phyloP scores from a whole-genome alignment of 2,113 vertebrate species.

The Anguilla japonica region DNA sequence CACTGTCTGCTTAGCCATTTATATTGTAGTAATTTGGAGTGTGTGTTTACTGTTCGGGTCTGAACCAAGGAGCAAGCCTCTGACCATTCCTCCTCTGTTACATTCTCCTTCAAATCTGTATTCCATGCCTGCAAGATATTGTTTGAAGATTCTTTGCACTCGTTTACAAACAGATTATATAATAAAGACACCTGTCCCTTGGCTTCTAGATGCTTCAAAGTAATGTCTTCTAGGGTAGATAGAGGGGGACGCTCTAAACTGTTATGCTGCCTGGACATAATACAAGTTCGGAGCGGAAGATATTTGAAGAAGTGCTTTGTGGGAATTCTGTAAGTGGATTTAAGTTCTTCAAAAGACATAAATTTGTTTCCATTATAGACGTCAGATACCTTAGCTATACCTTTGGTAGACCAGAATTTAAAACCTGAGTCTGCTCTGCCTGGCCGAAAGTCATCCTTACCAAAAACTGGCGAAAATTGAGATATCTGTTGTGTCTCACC shows the following conservation, averaged over 20 bases:
- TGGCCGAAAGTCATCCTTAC: neutral
- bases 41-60: conserved; percentile 8
- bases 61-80: conserved; percentile 7
- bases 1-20: conserved; percentile 19
- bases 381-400: neutral
- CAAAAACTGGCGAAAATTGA: conserved; percentile 4
- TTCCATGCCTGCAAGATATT: neutral
- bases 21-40: conserved; percentile 16
- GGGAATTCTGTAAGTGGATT: neutral
- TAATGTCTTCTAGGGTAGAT: conserved; percentile 13
- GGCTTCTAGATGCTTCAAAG: neutral
- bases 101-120: conserved; percentile 16
- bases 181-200: conserved; percentile 4
- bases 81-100: conserved; percentile 26
- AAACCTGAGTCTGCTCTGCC: neutral
- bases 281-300: neutral
- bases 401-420: neutral
- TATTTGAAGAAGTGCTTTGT: neutral
- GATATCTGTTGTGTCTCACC: neutral
- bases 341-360: neutral
- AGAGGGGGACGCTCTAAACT: conserved; percentile 11
- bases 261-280: neutral
- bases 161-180: conserved; percentile 11
- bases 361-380: neutral
- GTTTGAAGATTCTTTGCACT: conserved; percentile 6